These are phyloP conservation scores for Enteromius radiatus DNA, from an alignment of 2,797 vertebrate species.

Conservation along the genomic window DNA sequence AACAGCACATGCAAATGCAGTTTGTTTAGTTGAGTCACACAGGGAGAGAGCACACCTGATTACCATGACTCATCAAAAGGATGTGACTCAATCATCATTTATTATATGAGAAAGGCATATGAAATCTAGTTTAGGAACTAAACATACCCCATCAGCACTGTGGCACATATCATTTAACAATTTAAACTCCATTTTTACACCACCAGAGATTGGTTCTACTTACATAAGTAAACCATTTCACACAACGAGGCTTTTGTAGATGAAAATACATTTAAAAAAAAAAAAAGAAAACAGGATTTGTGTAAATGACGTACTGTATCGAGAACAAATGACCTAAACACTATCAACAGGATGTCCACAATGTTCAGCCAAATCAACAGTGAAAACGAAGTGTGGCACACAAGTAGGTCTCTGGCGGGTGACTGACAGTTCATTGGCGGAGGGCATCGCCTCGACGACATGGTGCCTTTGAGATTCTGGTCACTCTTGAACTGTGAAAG, in stretches of 20 bases:
- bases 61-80: background rate
- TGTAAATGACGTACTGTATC: slow-evolving; percentile 1
- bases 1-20: slow-evolving; percentile 15
- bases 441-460: background rate
- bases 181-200: background rate
- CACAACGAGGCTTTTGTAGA: background rate
- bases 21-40: background rate
- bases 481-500: slow-evolving; percentile 55
- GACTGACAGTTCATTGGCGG: slow-evolving; percentile 37
- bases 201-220: background rate
- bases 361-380: slow-evolving; percentile 37
- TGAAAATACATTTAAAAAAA: background rate
- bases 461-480: slow-evolving; percentile 60
- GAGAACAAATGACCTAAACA: slow-evolving; percentile 19
- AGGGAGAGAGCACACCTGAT: slow-evolving; percentile 1
- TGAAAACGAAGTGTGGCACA: slow-evolving; percentile 32
- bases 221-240: background rate
- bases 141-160: background rate
- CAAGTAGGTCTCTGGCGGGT: slow-evolving; percentile 19
- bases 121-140: background rate
- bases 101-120: background rate
- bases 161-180: background rate
- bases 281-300: background rate
- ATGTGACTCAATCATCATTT: background rate
- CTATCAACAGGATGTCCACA: slow-evolving; percentile 38